A percentile compares a stretch with the other conserved stretches of the same genome.
Conservation (phyloP, 64 coral and sea anemone species). For the Actinia equina region DNA sequence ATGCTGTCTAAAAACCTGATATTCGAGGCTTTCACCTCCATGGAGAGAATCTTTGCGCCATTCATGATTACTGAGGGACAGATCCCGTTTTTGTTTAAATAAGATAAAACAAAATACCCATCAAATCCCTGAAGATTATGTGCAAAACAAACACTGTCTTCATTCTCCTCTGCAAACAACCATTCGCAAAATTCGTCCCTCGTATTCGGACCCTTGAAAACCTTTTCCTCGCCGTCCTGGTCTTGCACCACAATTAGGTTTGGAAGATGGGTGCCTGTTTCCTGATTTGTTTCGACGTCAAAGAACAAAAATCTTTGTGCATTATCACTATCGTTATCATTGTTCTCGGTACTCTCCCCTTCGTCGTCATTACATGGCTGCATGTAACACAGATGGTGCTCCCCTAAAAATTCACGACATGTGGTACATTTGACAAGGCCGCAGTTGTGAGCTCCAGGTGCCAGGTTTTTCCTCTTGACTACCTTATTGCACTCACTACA, state of each 20-base stretch:
- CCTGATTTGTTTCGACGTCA: constrained; percentile 36
- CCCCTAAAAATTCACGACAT: constrained; percentile 19
- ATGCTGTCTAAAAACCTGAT: constrained; percentile 28
- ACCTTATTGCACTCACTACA: not conserved
- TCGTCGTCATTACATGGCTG: not conserved
- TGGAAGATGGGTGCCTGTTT: constrained; percentile 5
- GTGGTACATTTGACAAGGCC: not conserved
- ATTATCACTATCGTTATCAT: too few species aligned
- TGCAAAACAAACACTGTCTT: not conserved
- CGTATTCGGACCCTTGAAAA: constrained; percentile 27
- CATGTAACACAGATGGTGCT: constrained; percentile 29
- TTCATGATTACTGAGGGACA: not conserved
- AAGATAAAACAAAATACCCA: too few species aligned
- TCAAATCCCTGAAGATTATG: constrained; percentile 50
- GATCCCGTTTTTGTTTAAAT: too few species aligned
- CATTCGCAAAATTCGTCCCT: constrained; percentile 8
- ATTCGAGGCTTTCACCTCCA: not conserved
- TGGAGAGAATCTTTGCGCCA: constrained; percentile 9
- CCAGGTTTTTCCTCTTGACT: not conserved
- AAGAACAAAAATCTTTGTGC: constrained; percentile 15
- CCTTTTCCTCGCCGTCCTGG: not conserved
- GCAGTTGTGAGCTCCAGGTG: constrained; percentile 1
- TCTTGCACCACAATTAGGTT: constrained; percentile 16
- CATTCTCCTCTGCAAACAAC: not conserved
- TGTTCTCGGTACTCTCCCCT: too few species aligned